These are phyloP conservation scores for Geophilus truncorum DNA, from an alignment of 2,888 invertebrate species.

Conservation along the genomic window DNA sequence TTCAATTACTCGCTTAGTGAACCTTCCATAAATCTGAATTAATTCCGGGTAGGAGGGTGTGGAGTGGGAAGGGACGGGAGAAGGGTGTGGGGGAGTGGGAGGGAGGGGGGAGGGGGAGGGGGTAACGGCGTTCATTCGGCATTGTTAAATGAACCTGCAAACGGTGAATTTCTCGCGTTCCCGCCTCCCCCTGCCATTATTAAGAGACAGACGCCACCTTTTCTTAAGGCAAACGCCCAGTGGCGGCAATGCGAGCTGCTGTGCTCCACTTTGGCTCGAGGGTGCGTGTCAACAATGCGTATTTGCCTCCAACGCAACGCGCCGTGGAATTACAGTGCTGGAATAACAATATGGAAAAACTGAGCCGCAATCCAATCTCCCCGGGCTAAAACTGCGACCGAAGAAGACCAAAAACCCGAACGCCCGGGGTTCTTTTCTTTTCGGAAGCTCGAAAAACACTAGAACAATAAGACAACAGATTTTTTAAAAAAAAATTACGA, in stretches of 20 bases:
- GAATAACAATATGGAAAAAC: neutral
- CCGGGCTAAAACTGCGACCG: neutral
- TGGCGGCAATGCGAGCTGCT: conserved; percentile 11
- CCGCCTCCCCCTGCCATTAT: conserved; percentile 27
- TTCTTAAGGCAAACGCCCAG: conserved; percentile 27
- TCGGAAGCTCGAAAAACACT: too few relatives aligned
- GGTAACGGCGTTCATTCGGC: conserved; percentile 24
- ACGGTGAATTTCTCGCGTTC: conserved; percentile 27
- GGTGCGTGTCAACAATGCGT: conserved; percentile 5
- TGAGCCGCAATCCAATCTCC: neutral
- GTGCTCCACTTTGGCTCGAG: neutral
- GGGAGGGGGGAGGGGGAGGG: neutral
- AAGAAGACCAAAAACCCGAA: neutral
- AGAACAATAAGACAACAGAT: too few relatives aligned
- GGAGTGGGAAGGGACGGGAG: conserved; percentile 1
- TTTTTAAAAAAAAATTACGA: neutral
- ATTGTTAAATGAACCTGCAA: conserved; percentile 27
- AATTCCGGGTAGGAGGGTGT: conserved; percentile 27
- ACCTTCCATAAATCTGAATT: conserved; percentile 27
- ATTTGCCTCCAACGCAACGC: neutral
- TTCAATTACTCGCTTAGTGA: conserved; percentile 27
- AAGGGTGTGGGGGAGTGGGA: neutral
- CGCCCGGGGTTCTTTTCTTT: too few relatives aligned
- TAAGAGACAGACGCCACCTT: conserved; percentile 27
- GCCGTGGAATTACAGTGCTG: neutral